Percentiles rank a stretch among this genome's conserved stretches.
phyloP scores from a whole-genome alignment of 2,888 invertebrate genomes.

The Agapostemon virescens region DNA sequence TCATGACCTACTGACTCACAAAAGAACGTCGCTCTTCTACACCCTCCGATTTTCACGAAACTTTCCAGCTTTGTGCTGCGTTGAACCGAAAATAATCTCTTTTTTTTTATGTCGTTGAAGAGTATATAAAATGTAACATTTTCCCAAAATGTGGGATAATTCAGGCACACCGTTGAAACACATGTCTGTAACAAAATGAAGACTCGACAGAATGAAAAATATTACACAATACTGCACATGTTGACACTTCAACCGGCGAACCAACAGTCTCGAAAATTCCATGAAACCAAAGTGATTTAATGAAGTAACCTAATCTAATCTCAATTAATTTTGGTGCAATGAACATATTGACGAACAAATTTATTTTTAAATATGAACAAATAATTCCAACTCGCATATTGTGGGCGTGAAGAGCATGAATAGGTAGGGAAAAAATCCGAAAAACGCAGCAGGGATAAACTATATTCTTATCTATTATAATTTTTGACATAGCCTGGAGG shows the following conservation, averaged over 20 bases:
- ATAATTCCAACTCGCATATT: too few species aligned
- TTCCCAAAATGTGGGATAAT: too few species aligned
- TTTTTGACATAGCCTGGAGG: background rate
- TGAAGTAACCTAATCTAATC: too few species aligned
- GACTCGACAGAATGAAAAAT: too few species aligned
- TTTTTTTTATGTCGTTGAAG: background rate
- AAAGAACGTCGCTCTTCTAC: background rate
- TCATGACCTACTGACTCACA: conserved; percentile 66
- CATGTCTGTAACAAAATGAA: background rate
- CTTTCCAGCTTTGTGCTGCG: background rate
- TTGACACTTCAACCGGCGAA: too few species aligned
- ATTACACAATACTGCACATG: background rate
- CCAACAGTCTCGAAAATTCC: too few species aligned
- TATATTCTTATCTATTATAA: conserved; percentile 5
- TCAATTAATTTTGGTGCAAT: too few species aligned
- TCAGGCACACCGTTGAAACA: background rate
- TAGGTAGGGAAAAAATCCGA: background rate
- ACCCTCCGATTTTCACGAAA: background rate
- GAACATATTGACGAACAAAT: too few species aligned
- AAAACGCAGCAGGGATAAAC: background rate
- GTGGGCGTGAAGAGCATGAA: too few species aligned
- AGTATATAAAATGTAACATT: background rate
- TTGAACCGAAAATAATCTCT: background rate
- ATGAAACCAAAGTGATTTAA: too few species aligned
- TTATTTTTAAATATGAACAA: too few species aligned